Evolutionary conservation across 1,140 invertebrate species (phyloP), one percentile per base, ranked within the genome.

Genomic region (Diorhabda sublineata): DNA sequence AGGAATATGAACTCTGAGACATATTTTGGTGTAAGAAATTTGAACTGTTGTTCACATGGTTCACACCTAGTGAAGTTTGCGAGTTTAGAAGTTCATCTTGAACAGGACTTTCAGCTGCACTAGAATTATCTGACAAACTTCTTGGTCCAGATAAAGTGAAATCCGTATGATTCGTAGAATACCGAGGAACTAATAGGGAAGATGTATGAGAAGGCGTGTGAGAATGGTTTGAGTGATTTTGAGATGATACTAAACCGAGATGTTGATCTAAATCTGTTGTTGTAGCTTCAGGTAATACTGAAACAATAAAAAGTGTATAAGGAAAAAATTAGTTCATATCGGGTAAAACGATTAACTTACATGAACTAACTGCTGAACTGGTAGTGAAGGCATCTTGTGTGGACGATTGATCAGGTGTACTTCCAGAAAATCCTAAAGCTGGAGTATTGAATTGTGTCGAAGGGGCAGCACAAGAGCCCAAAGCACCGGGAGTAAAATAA

Each of bases 91-190:
- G 83, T 71, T 92, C 90, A 76, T 92, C 91, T 81, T 92, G 91
- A 2, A 92, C 90, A 2, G 91, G 91, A 26, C 90, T 92, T 76
- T 92, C 91, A 2, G 90, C 91, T 69, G 91, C 89, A 8, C 90
- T 92, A n/a, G 90, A 92, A 74, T 91, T 90, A 72, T 91, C 90
- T 63, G 90, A 92, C 41, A 93, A 76, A 2, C 90, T 92, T 42
- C 91, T 83, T 0, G 91, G 90, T 2, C 86, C 86, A 2, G 85
- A 85, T 9, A 82, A 67, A 9, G 78, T 69, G 72, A 82, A 83
- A 67, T 83, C 82, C 1, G 75, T 68, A 43, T 79, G 76, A 68
- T 78, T 84, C 77, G 83, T 85, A 77, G 80, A 77, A 64, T 88
- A 88, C 2, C 87, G 84, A 3, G 87, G 87, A 64, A 86, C 83